These are phyloP conservation scores for Prostheceraeus crozeri DNA, from an alignment of 2,888 invertebrate species.

Conservation along the genomic window DNA sequence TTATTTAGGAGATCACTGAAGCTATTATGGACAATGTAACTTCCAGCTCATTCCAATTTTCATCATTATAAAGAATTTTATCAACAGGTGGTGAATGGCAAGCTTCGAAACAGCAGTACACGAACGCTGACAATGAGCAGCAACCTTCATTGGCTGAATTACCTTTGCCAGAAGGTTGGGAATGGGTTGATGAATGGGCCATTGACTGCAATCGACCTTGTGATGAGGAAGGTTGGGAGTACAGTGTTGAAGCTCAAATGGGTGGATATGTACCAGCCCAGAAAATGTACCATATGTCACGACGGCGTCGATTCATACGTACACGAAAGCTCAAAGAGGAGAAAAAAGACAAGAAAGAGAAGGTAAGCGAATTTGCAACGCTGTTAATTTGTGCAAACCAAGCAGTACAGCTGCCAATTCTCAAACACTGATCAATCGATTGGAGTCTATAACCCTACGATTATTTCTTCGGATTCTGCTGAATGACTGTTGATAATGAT, in stretches of 20 bases:
- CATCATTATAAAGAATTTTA: no score
- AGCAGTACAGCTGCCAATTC: no score
- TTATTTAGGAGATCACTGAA: no score
- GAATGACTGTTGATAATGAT: no score
- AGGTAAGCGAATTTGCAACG: no score
- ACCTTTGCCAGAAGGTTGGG: constrained; percentile 35
- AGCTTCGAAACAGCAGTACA: constrained; percentile 27
- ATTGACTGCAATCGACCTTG: constrained; percentile 58
- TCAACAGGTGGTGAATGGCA: not conserved
- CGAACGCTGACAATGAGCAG: constrained; percentile 35
- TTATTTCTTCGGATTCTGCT: no score
- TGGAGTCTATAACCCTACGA: no score
- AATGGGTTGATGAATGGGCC: constrained; percentile 54
- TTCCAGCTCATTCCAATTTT: no score
- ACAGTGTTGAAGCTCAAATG: constrained; percentile 57
- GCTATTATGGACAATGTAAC: no score
- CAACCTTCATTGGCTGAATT: constrained; percentile 28
- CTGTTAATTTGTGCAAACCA: no score
- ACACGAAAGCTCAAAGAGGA: constrained; percentile 41
- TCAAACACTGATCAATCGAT: no score
- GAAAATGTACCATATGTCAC: constrained; percentile 57
- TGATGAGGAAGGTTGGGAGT: constrained; percentile 59
- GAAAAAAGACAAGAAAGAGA: not conserved
- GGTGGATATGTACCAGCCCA: constrained; percentile 58
- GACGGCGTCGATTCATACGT: constrained; percentile 57